Conservation (phyloP, 2,797 vertebrate genomes). For the Nothura maculosa region DNA sequence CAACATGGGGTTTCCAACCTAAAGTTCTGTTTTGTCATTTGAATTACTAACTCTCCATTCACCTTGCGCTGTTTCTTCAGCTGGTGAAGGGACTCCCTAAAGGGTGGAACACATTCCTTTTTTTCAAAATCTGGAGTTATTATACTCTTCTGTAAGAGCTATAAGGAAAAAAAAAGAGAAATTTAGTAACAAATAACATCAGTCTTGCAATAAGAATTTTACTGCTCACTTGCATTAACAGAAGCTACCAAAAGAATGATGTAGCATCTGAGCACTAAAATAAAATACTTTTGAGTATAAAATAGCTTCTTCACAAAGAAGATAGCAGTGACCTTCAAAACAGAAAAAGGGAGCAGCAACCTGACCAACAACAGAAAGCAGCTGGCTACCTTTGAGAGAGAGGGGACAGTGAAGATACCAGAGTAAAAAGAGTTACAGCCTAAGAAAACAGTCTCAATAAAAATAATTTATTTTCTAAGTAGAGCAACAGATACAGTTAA, state of each 20-base stretch:
- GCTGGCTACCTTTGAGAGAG: neutral
- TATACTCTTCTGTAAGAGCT: conserved; percentile 93
- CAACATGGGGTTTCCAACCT: neutral
- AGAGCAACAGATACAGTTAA: neutral
- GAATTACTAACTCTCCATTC: conserved; percentile 51
- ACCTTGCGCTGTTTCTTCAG: conserved; percentile 90
- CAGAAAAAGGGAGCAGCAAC: neutral
- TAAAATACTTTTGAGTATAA: neutral
- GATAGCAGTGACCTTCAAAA: neutral
- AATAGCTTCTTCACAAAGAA: neutral
- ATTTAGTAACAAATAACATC: neutral
- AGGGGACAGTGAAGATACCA: neutral
- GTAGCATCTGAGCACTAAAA: neutral
- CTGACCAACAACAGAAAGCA: neutral
- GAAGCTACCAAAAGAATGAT: neutral
- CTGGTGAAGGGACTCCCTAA: conserved; percentile 87
- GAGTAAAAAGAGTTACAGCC: neutral
- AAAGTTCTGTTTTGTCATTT: neutral
- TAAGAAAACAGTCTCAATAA: neutral
- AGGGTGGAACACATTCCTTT: conserved; percentile 88
- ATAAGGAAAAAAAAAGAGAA: conserved; percentile 17
- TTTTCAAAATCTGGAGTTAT: conserved; percentile 95
- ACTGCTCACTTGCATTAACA: neutral
- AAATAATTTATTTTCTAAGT: neutral
- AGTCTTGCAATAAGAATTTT: neutral